Evolutionary conservation across 2,888 invertebrate species (phyloP).

Genomic region (Prostheceraeus crozeri): DNA sequence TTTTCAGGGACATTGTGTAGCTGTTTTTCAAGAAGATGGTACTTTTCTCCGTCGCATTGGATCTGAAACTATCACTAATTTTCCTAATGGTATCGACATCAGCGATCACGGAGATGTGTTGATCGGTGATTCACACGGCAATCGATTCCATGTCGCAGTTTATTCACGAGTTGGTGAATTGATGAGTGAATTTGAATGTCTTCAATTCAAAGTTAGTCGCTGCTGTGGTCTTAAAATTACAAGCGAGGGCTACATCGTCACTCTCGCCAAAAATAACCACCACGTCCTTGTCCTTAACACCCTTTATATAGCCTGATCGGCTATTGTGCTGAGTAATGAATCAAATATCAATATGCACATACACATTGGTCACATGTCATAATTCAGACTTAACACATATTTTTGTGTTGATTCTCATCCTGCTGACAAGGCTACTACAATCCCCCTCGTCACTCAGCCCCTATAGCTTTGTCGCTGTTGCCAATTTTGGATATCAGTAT

Average conservation of each 20-base stretch:
- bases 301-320: constrained; percentile 54
- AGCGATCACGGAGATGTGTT: constrained; percentile 91
- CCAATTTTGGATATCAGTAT: too few relatives aligned
- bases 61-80: constrained; percentile 86
- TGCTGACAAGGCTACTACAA: too few relatives aligned
- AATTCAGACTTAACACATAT: too few relatives aligned
- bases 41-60: constrained; percentile 82
- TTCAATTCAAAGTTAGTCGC: constrained; percentile 92
- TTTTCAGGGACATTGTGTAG: constrained; percentile 74
- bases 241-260: constrained; percentile 78
- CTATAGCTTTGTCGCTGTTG: too few relatives aligned
- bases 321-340: too few relatives aligned
- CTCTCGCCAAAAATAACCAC: constrained; percentile 95
- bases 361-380: too few relatives aligned
- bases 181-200: constrained; percentile 78
- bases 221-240: constrained; percentile 96
- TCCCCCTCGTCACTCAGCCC: too few relatives aligned
- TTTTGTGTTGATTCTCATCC: too few relatives aligned
- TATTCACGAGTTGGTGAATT: constrained; percentile 73
- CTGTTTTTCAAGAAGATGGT: constrained; percentile 82
- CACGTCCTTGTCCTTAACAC: constrained; percentile 78
- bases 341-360: too few relatives aligned
- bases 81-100: constrained; percentile 94
- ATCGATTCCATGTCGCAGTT: constrained; percentile 91
- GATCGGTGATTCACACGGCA: constrained; percentile 92